Percentiles rank a stretch among this genome's conserved stretches.
These are phyloP conservation scores for Ardeotis arabs DNA, from an alignment of 2,113 vertebrate genomes.

Conservation along the genomic window DNA sequence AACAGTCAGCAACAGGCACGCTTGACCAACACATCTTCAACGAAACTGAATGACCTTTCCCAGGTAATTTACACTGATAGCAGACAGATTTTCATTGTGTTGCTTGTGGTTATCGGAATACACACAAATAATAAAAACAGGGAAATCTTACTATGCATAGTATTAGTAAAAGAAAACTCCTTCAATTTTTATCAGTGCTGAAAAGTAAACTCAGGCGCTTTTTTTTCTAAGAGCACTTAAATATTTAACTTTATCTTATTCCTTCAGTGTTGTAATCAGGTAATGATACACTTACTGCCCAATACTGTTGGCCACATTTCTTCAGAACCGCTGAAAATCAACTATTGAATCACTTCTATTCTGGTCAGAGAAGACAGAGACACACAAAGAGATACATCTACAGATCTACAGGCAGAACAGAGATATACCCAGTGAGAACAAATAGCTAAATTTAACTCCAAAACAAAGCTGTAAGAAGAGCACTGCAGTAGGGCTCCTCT, in stretches of 20 bases:
- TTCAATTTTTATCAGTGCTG: neutral
- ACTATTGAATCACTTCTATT: neutral
- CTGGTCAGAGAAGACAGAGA: neutral
- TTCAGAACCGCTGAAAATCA: neutral
- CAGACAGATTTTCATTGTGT: neutral
- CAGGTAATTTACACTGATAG: neutral
- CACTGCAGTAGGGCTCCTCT: neutral
- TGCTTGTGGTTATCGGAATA: neutral
- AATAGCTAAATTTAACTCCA: slow-evolving; percentile 27
- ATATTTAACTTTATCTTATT: neutral
- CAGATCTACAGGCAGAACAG: neutral
- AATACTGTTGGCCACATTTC: neutral
- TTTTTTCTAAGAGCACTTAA: neutral
- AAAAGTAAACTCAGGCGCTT: neutral
- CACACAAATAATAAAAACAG: neutral
- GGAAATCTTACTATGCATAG: neutral
- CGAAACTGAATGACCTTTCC: neutral
- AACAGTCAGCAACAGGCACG: neutral
- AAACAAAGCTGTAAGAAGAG: slow-evolving; percentile 19
- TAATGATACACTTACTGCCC: neutral
- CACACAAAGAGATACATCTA: slow-evolving; percentile 26
- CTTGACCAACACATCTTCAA: neutral
- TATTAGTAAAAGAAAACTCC: neutral
- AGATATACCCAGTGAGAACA: slow-evolving; percentile 9
- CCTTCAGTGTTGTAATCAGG: neutral